Evolutionary conservation across 1,140 invertebrate species (phyloP).

Genomic region (Mizuhopecten yessoensis): DNA sequence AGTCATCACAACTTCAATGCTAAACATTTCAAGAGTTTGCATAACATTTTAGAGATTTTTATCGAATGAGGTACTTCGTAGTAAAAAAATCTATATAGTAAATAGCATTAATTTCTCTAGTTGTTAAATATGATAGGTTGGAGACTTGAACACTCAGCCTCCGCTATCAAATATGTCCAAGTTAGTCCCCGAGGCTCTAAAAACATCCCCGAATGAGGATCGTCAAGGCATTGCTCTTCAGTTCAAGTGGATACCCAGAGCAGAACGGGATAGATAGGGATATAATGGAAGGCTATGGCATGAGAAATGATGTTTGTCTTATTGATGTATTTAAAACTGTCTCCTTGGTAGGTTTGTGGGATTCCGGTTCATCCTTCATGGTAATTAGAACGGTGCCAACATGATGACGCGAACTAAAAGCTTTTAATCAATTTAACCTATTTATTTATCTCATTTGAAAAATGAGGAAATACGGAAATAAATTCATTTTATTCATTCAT

Average conservation of each 20-base stretch:
- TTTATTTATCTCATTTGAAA: neutral
- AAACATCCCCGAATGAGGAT: neutral
- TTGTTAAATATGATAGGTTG: neutral
- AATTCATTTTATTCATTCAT: neutral
- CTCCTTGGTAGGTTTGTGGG: neutral
- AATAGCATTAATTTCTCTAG: neutral
- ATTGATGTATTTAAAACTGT: neutral
- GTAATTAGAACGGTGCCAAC: neutral
- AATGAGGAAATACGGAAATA: neutral
- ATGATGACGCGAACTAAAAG: neutral
- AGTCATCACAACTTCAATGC: neutral
- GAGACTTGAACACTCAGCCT: neutral
- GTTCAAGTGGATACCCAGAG: neutral
- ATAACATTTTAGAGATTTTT: constrained; percentile 9
- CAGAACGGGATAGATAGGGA: neutral
- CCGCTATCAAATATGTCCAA: neutral
- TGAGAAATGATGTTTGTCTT: neutral
- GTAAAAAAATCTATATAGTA: neutral
- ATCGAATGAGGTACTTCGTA: neutral
- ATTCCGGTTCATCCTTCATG: neutral
- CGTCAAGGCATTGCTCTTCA: neutral
- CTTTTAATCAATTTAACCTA: neutral
- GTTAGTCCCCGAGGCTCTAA: neutral
- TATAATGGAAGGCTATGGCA: neutral
- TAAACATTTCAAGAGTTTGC: neutral